Percentiles rank a stretch among this genome's conserved stretches.
Conservation (phyloP, 2,888 invertebrate genomes). For the Ophion ventricosus region DNA sequence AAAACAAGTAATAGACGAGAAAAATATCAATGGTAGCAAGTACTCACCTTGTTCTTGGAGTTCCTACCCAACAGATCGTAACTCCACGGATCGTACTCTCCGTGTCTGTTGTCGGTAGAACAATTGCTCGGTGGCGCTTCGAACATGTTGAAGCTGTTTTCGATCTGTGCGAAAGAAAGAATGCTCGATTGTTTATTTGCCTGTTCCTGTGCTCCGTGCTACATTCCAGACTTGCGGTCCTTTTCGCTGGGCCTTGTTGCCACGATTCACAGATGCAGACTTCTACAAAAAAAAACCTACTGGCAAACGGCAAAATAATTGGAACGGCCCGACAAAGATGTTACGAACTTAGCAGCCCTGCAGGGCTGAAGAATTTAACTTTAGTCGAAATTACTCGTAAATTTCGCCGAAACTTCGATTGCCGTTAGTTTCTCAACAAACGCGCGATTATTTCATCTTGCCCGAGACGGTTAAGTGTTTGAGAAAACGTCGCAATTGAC, state of each 20-base stretch:
- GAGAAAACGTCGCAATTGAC: conserved; percentile 55
- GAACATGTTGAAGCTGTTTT: conserved; percentile 78
- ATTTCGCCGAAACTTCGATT: background rate
- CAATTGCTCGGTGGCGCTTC: conserved; percentile 77
- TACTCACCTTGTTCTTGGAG: conserved; percentile 73
- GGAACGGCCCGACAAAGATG: no score
- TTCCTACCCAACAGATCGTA: conserved; percentile 76
- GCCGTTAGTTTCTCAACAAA: background rate
- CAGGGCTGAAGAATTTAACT: background rate
- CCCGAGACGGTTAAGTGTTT: background rate
- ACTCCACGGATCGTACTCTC: conserved; percentile 79
- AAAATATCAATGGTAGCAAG: background rate
- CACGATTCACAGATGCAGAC: background rate
- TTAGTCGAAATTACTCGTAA: background rate
- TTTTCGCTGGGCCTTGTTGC: background rate
- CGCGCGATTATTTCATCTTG: background rate
- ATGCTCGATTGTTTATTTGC: background rate
- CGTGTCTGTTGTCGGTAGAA: conserved; percentile 73
- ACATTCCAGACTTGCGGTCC: background rate
- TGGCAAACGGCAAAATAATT: no score
- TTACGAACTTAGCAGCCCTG: no score
- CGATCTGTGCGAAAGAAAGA: conserved; percentile 67
- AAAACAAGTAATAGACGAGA: background rate
- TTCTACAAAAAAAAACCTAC: background rate
- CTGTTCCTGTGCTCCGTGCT: background rate